Conservation (phyloP, 2,113 vertebrate genomes). For the Hystrix cristata region DNA sequence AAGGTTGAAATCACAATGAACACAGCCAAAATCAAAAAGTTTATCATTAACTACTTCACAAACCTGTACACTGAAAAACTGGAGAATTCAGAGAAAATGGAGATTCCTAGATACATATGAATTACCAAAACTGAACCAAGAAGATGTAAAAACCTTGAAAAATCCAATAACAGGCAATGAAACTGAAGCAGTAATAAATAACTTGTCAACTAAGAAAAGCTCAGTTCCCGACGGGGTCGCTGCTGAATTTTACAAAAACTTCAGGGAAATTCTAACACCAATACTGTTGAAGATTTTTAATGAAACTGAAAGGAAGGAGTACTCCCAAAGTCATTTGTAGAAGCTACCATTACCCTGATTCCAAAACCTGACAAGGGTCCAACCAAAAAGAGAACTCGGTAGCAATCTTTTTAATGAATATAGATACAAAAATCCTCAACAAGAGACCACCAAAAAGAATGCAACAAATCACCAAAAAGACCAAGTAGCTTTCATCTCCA, state of each 20-base stretch:
- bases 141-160: not conserved
- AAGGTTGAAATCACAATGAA: not conserved
- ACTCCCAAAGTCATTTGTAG: not conserved
- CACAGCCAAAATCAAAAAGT: not conserved
- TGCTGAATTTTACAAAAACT: not conserved
- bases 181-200: not conserved
- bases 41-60: not conserved
- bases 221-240: not conserved
- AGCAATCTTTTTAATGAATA: not conserved
- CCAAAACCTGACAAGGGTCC: not conserved
- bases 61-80: not conserved
- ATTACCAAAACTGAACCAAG: not conserved
- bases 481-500: not conserved
- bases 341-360: not conserved
- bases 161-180: not conserved
- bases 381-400: not conserved
- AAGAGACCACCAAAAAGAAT: not conserved
- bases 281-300: not conserved
- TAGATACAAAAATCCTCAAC: not conserved
- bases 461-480: not conserved
- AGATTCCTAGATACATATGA: not conserved
- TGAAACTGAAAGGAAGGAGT: not conserved
- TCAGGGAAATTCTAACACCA: too few relatives aligned
- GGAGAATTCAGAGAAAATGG: not conserved
- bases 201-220: not conserved